Conservation (phyloP, 1,140 invertebrate genomes). For the Sycophila sp. region DNA sequence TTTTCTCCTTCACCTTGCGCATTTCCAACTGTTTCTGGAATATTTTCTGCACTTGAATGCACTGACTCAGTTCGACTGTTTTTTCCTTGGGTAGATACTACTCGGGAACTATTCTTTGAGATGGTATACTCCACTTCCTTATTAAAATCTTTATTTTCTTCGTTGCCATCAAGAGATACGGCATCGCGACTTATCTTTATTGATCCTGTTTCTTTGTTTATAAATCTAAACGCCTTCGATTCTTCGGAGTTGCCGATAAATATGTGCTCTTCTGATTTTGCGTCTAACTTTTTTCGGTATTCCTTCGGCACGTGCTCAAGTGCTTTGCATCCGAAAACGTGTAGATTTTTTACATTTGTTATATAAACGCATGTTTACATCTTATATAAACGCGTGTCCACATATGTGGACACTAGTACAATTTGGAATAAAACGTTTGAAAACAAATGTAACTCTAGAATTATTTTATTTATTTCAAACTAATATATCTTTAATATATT, state of each 20-base stretch:
- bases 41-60: neutral
- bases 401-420: too few relatives aligned
- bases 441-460: too few relatives aligned
- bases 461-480: too few relatives aligned
- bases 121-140: neutral
- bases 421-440: too few relatives aligned
- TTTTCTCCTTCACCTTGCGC: slow-evolving; percentile 14
- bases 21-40: neutral
- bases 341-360: slow-evolving; percentile 38
- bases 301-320: slow-evolving; percentile 24
- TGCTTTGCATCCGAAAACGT: slow-evolving; percentile 27
- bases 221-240: neutral
- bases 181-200: neutral
- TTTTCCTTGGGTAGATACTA: neutral
- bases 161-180: slow-evolving; percentile 34
- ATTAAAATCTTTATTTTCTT: neutral
- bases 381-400: too few relatives aligned
- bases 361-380: too few relatives aligned
- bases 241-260: slow-evolving; percentile 4
- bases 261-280: neutral
- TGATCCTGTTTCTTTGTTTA: neutral
- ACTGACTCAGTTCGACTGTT: neutral
- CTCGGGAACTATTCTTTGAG: neutral
- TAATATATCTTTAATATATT: too few relatives aligned
- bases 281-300: neutral